Conservation (phyloP, 2,797 vertebrate species). For the Schizopygopsis pylzovi region DNA sequence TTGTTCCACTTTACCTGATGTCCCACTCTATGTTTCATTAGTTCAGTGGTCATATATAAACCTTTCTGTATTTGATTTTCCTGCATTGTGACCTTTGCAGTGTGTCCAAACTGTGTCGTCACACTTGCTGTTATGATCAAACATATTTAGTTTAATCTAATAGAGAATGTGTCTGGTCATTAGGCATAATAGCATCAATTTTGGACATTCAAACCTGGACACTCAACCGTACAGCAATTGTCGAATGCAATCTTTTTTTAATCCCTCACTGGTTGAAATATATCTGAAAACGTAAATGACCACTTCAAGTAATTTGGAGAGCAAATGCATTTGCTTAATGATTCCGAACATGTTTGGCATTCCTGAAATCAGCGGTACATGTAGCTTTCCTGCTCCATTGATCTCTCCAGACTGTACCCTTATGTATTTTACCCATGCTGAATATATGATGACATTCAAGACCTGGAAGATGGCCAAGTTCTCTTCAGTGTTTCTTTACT, state of each 20-base stretch:
- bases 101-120: conserved; percentile 7
- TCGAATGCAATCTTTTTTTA: conserved; percentile 30
- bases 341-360: conserved; percentile 22
- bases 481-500: background rate
- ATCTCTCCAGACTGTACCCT: conserved; percentile 39
- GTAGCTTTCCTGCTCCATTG: background rate
- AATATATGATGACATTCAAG: conserved; percentile 2
- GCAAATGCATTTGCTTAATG: conserved; percentile 49
- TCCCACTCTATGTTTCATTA: background rate
- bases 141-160: conserved; percentile 47
- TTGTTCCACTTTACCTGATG: conserved; percentile 13
- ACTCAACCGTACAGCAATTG: background rate
- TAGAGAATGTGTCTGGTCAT: conserved; percentile 45
- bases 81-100: conserved; percentile 25
- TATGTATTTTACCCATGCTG: conserved; percentile 31
- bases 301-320: conserved; percentile 34
- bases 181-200: conserved; percentile 51
- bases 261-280: conserved; percentile 12
- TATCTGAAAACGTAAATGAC: conserved; percentile 30
- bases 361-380: conserved; percentile 30
- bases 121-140: conserved; percentile 1
- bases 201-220: conserved; percentile 6
- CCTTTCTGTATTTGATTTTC: background rate
- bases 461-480: conserved; percentile 5
- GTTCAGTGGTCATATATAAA: background rate